These are phyloP conservation scores for Rhabdomys pumilio DNA, from an alignment of 2,797 vertebrate genomes.

Conservation along the genomic window DNA sequence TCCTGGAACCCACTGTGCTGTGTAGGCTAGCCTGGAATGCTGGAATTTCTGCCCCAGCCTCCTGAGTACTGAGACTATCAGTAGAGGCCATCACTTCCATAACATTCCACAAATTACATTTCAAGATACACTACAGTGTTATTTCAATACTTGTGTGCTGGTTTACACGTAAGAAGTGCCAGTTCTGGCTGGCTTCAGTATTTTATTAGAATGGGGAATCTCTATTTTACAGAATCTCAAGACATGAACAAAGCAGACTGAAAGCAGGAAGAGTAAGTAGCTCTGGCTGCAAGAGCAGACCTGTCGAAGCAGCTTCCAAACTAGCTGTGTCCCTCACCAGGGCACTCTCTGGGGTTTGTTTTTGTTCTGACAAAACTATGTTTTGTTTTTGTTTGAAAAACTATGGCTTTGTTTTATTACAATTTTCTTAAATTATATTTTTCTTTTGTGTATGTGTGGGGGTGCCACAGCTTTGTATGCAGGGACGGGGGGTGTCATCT, in stretches of 20 bases:
- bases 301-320: background rate
- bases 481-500: too few relatives aligned
- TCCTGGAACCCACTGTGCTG: background rate
- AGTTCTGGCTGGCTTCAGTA: background rate
- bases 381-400: background rate
- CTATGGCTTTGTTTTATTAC: background rate
- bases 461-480: background rate
- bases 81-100: background rate
- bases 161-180: constrained; percentile 56
- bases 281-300: background rate
- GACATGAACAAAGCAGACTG: constrained; percentile 38
- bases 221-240: constrained; percentile 46
- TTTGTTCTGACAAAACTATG: too few relatives aligned
- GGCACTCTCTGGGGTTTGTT: too few relatives aligned
- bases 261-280: background rate
- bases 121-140: constrained; percentile 18
- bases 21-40: background rate
- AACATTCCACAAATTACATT: constrained; percentile 24
- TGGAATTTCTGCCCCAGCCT: background rate
- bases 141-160: background rate
- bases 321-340: background rate
- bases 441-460: background rate
- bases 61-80: background rate
- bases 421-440: background rate
- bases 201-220: constrained; percentile 18